Conservation (phyloP, 1,140 invertebrate genomes). For the Drosophila cardini region DNA sequence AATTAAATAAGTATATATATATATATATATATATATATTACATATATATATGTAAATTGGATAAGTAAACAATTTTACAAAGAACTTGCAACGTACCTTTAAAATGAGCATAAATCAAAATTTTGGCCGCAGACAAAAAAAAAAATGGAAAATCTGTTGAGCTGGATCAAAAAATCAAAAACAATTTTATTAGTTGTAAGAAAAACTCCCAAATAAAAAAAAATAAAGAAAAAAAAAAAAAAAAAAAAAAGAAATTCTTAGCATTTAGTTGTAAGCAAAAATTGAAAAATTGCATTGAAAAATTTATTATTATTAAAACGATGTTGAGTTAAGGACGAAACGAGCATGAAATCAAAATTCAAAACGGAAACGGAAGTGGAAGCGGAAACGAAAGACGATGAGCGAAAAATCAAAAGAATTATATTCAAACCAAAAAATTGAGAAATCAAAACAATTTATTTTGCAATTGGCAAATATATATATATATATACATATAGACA, state of each 20-base stretch:
- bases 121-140: constrained; percentile 55
- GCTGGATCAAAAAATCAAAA: constrained; percentile 58
- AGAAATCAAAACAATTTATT: constrained; percentile 44
- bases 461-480: constrained; percentile 54
- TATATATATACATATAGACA: constrained; percentile 21
- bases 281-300: constrained; percentile 62
- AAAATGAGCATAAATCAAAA: constrained; percentile 84
- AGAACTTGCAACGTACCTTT: constrained; percentile 78
- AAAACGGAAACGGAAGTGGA: constrained; percentile 36
- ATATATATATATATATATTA: constrained; percentile 19
- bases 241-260: constrained; percentile 58
- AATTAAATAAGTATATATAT: constrained; percentile 31
- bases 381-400: constrained; percentile 18
- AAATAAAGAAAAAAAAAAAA: constrained; percentile 29
- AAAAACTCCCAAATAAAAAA: constrained; percentile 14
- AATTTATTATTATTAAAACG: constrained; percentile 59
- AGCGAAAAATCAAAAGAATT: constrained; percentile 53
- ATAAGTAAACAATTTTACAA: constrained; percentile 73
- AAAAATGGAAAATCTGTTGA: constrained; percentile 30
- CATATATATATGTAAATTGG: constrained; percentile 39
- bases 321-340: constrained; percentile 43
- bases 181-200: constrained; percentile 74
- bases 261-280: constrained; percentile 62
- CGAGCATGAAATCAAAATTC: constrained; percentile 24
- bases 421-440: constrained; percentile 48